A percentile compares a stretch with the other conserved stretches of the same genome.
Conservation (phyloP, 2,797 vertebrate species). For the Catamblyrhynchus diadema region DNA sequence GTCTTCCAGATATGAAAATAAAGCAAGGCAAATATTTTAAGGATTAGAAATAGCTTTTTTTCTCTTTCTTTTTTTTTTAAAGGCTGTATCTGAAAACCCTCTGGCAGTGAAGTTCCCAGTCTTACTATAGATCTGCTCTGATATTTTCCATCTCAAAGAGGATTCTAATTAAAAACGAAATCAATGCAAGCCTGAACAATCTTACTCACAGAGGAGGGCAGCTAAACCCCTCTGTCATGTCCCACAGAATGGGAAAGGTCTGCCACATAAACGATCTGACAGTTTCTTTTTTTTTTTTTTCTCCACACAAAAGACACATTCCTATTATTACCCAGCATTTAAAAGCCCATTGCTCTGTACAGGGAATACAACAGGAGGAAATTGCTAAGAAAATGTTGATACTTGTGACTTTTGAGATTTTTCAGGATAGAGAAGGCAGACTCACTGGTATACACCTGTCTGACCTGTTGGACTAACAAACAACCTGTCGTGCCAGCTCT, state of each 20-base stretch:
- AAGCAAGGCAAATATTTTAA: slow-evolving; percentile 68
- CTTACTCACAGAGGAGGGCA: background rate
- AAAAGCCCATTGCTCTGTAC: background rate
- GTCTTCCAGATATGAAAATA: slow-evolving; percentile 69
- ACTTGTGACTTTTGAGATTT: background rate
- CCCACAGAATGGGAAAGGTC: background rate
- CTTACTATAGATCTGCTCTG: slow-evolving; percentile 32
- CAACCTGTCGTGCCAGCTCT: accelerated
- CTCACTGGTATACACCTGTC: background rate
- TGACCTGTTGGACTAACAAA: background rate
- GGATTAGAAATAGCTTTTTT: slow-evolving; percentile 41
- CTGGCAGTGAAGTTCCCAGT: background rate
- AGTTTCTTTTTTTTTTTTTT: background rate
- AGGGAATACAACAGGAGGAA: background rate
- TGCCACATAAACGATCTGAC: background rate
- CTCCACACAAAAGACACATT: background rate
- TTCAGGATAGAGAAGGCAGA: background rate
- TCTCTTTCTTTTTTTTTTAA: background rate
- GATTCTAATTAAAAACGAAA: slow-evolving; percentile 16
- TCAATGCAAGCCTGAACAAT: slow-evolving; percentile 25
- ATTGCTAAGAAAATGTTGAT: background rate
- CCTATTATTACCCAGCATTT: background rate
- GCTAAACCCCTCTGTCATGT: background rate
- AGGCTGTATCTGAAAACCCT: slow-evolving; percentile 30
- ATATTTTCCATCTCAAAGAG: slow-evolving; percentile 57